Evolutionary conservation across 2,888 invertebrate genomes (phyloP).

Genomic region (Lithophane leautieri): DNA sequence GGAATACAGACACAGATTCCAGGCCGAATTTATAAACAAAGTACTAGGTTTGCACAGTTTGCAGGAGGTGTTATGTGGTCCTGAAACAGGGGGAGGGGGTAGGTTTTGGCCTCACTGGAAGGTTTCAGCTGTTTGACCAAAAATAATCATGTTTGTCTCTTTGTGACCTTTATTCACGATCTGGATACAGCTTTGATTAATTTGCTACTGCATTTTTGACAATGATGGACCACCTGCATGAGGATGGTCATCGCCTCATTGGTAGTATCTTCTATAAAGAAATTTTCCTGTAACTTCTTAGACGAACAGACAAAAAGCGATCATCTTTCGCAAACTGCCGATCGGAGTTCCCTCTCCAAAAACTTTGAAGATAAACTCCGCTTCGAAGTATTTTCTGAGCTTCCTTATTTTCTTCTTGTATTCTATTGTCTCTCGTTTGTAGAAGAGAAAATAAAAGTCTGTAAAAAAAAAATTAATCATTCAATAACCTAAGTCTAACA

Average conservation of each 20-base stretch:
- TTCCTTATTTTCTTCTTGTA: not conserved
- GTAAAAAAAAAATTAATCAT: no score
- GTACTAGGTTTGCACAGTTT: conserved; percentile 48
- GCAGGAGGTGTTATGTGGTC: conserved; percentile 19
- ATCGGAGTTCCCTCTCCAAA: not conserved
- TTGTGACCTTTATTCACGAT: not conserved
- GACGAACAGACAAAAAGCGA: not conserved
- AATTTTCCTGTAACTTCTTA: not conserved
- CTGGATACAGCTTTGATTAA: not conserved
- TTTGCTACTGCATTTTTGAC: not conserved
- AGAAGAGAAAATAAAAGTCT: no score
- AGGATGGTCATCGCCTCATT: not conserved
- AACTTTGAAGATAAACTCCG: not conserved
- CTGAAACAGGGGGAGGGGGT: conserved; percentile 13
- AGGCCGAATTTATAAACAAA: conserved; percentile 42
- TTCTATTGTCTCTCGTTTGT: not conserved
- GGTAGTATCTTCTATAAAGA: no score
- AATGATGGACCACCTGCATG: not conserved
- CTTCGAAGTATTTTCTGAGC: not conserved
- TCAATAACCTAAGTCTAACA: no score
- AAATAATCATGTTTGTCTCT: not conserved
- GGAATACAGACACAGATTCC: conserved; percentile 38
- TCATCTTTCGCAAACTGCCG: not conserved
- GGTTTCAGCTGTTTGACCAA: conserved; percentile 1
- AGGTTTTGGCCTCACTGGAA: not conserved